Percentiles rank a stretch among this genome's conserved stretches.
Evolutionary conservation across 2,888 invertebrate genomes (phyloP).

Genomic region (Kuschelorhynchus macadamiae): DNA sequence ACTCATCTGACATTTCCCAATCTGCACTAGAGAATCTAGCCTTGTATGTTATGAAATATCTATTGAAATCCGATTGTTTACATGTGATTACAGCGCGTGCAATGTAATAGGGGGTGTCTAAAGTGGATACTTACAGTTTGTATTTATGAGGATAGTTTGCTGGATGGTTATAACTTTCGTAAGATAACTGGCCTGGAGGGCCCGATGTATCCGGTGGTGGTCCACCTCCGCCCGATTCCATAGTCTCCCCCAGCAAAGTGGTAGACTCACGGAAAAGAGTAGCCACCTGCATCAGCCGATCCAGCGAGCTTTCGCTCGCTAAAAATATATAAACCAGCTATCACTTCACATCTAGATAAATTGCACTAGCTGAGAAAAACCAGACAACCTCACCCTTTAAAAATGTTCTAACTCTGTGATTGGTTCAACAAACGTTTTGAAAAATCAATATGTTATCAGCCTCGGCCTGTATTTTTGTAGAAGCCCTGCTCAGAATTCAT

Average conservation of each 20-base stretch:
- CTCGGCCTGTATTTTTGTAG: slow-evolving; percentile 70
- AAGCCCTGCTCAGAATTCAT: slow-evolving; percentile 66
- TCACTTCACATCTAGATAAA: slow-evolving; percentile 59
- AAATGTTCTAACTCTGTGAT: slow-evolving; percentile 71
- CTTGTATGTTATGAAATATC: slow-evolving; percentile 31
- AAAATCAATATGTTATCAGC: slow-evolving; percentile 77
- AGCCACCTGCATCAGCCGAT: slow-evolving; percentile 76
- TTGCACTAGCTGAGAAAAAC: slow-evolving; percentile 66
- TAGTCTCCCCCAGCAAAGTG: slow-evolving; percentile 76
- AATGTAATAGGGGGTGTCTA: slow-evolving; percentile 40
- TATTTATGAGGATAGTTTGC: slow-evolving; percentile 68
- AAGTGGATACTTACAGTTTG: slow-evolving; percentile 67
- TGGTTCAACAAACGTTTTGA: slow-evolving; percentile 73
- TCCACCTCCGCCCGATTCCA: slow-evolving; percentile 71
- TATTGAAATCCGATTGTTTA: slow-evolving; percentile 55
- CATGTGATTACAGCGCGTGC: slow-evolving; percentile 56
- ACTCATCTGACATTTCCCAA: slow-evolving; percentile 29
- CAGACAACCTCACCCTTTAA: slow-evolving; percentile 72
- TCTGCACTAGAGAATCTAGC: slow-evolving; percentile 28
- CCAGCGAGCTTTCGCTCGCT: slow-evolving; percentile 63
- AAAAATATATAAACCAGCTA: slow-evolving; percentile 57
- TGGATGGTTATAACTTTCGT: slow-evolving; percentile 67
- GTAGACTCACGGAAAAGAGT: slow-evolving; percentile 78
- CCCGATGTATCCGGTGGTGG: slow-evolving; percentile 68
- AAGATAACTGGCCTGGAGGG: slow-evolving; percentile 62